Evolutionary conservation across 2,113 vertebrate species (phyloP).

Genomic region (Oncorhynchus kisutch): DNA sequence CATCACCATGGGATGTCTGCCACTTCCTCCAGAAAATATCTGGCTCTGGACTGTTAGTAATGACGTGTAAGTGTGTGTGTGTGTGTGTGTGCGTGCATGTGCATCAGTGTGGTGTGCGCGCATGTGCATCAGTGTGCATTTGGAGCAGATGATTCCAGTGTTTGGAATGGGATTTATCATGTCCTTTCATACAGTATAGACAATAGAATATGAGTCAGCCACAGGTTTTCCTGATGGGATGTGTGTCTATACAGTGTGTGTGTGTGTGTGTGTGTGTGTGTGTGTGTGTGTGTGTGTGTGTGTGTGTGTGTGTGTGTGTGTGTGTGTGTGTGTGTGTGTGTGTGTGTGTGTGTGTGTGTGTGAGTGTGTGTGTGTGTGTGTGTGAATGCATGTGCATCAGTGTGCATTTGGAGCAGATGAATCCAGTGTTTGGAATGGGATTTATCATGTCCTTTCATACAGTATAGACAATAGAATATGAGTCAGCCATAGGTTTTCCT

Average conservation of each 20-base stretch:
- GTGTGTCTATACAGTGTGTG: no score
- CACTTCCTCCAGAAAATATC: background rate
- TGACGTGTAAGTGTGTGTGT: background rate
- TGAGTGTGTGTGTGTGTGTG: background rate
- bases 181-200: slow-evolving; percentile 25
- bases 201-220: slow-evolving; percentile 42
- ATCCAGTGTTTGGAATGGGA: slow-evolving; percentile 1
- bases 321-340: no score
- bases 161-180: slow-evolving; percentile 13
- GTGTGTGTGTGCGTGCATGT: no score
- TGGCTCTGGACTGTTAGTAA: no score
- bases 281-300: no score
- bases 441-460: slow-evolving; percentile 33
- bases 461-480: slow-evolving; percentile 20
- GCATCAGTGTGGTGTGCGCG: no score
- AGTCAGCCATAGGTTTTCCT: slow-evolving; percentile 46
- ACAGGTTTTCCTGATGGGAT: slow-evolving; percentile 39
- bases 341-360: no score
- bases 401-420: slow-evolving; percentile 15
- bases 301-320: no score
- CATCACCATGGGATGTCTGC: no score
- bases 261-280: no score
- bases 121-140: no score
- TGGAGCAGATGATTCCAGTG: slow-evolving; percentile 19
- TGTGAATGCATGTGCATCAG: background rate